Conservation (phyloP, 2,113 vertebrate genomes). For the Butorides virescens region DNA sequence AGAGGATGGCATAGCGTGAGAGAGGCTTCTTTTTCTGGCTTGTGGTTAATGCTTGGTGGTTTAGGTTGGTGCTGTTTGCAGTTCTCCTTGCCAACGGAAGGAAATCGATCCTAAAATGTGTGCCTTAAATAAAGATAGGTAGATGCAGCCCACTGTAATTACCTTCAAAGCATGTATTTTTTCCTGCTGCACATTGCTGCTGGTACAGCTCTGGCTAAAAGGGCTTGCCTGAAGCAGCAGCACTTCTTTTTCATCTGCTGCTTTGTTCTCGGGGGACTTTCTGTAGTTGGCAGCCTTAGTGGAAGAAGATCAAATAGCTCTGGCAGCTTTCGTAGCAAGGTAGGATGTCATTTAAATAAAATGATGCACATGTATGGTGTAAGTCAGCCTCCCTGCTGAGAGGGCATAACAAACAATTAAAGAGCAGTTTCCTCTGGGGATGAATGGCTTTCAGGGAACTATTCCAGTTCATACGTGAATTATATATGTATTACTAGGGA, state of each 20-base stretch:
- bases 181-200: background rate
- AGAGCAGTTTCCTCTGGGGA: slow-evolving; percentile 3
- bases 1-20: background rate
- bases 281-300: slow-evolving; percentile 10
- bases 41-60: rapidly evolving
- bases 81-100: background rate
- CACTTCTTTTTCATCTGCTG: slow-evolving; percentile 36
- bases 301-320: slow-evolving; percentile 21
- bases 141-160: background rate
- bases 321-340: slow-evolving; percentile 7
- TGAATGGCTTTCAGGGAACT: background rate
- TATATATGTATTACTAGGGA: slow-evolving; percentile 30
- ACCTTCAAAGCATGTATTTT: background rate
- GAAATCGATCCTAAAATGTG: background rate
- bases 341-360: slow-evolving; percentile 47
- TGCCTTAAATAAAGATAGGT: background rate
- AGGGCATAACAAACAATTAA: slow-evolving; percentile 38
- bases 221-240: slow-evolving; percentile 4
- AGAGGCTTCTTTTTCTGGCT: background rate
- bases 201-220: background rate
- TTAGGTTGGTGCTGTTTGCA: background rate
- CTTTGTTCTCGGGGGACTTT: slow-evolving; percentile 29
- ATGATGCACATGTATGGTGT: background rate
- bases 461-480: slow-evolving; percentile 16
- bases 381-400: background rate